Evolutionary conservation across 1,140 invertebrate species (phyloP).

Genomic region (Babylonia areolata): DNA sequence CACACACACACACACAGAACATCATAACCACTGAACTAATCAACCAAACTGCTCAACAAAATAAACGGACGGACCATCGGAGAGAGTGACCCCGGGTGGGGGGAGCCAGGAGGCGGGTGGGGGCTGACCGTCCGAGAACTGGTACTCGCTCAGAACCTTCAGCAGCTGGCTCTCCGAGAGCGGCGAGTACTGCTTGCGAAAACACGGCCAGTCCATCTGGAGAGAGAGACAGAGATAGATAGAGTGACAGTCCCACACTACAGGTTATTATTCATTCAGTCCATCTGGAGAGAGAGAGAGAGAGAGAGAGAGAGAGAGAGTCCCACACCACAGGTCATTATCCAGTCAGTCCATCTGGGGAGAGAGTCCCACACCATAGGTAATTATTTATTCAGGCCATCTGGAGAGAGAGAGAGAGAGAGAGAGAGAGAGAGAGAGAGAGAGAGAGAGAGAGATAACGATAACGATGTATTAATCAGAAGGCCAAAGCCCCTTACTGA

Average conservation of each 20-base stretch:
- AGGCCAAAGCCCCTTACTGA: too few relatives aligned
- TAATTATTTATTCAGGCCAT: too few relatives aligned
- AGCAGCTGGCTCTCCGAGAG: conserved; percentile 59
- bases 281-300: too few relatives aligned
- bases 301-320: too few relatives aligned
- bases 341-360: too few relatives aligned
- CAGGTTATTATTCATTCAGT: too few relatives aligned
- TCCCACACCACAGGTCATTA: too few relatives aligned
- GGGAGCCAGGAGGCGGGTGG: conserved; percentile 49
- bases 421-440: background rate
- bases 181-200: conserved; percentile 52
- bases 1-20: too few relatives aligned
- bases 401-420: background rate
- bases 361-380: too few relatives aligned
- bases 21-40: background rate
- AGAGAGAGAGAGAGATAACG: background rate
- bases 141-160: conserved; percentile 53
- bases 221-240: conserved; percentile 1
- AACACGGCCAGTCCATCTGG: conserved; percentile 59
- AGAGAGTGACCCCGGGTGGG: conserved; percentile 41
- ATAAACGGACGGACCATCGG: conserved; percentile 37
- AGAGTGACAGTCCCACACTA: too few relatives aligned
- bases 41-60: background rate
- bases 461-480: background rate
- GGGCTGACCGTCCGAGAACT: conserved; percentile 42